Conservation (phyloP, 2,888 invertebrate species). For the Zhuqinia jingwanae region DNA sequence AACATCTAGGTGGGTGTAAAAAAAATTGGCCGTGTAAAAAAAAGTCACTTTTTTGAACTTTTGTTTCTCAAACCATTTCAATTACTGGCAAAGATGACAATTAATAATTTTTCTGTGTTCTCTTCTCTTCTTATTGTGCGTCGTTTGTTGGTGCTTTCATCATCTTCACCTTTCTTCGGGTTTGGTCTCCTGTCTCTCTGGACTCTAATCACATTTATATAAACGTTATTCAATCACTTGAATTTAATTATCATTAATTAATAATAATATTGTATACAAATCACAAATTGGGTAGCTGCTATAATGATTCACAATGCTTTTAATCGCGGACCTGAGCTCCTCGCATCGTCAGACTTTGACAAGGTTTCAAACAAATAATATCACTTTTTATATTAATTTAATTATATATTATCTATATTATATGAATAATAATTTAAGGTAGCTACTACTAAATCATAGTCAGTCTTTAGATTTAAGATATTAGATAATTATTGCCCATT, state of each 20-base stretch:
- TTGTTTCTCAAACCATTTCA: too few species aligned
- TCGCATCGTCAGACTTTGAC: too few species aligned
- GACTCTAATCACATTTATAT: slow-evolving; percentile 26
- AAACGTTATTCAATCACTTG: too few species aligned
- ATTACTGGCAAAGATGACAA: slow-evolving; percentile 10
- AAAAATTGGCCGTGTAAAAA: too few species aligned
- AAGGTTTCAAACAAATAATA: background rate
- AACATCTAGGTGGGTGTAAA: too few species aligned
- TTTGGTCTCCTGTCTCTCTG: slow-evolving; percentile 17
- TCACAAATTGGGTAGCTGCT: slow-evolving; percentile 15
- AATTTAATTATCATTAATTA: background rate
- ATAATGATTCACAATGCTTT: slow-evolving; percentile 77
- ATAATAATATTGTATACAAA: slow-evolving; percentile 16
- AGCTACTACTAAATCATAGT: too few species aligned
- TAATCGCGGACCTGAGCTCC: slow-evolving; percentile 75
- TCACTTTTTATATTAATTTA: slow-evolving; percentile 16
- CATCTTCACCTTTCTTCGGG: slow-evolving; percentile 8
- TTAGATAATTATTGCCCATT: too few species aligned
- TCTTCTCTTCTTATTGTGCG: slow-evolving; percentile 33
- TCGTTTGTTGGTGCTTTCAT: slow-evolving; percentile 37
- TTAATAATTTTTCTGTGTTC: slow-evolving; percentile 39
- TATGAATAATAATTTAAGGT: too few species aligned
- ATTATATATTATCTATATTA: too few species aligned
- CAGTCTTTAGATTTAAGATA: too few species aligned
- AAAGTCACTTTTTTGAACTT: too few species aligned